phyloP scores from a whole-genome alignment of 2,797 vertebrate genomes.

The Channallabes apus region DNA sequence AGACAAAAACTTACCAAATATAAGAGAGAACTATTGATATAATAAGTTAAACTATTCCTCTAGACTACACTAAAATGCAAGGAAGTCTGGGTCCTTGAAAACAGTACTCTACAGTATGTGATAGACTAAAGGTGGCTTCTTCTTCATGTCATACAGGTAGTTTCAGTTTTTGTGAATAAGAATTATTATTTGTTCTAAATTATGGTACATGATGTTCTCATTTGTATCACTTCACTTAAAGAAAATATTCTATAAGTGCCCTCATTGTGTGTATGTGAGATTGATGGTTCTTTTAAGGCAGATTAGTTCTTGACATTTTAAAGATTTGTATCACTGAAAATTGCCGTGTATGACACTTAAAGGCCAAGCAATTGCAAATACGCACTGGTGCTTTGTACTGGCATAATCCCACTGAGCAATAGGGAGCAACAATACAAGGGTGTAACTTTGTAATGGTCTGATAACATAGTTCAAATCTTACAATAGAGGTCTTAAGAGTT shows the following conservation, averaged over 20 bases:
- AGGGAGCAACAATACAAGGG: slow-evolving; percentile 45
- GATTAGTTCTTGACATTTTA: neutral
- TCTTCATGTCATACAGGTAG: too few species aligned
- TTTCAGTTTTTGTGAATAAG: neutral
- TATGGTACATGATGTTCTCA: neutral
- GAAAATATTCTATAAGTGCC: neutral
- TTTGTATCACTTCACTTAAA: neutral
- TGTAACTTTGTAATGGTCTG: slow-evolving; percentile 60
- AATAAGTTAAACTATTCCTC: too few species aligned
- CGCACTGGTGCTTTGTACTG: slow-evolving; percentile 60
- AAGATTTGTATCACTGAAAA: slow-evolving; percentile 47
- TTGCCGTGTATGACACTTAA: neutral
- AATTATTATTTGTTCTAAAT: neutral
- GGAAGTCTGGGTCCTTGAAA: too few species aligned
- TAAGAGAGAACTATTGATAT: too few species aligned
- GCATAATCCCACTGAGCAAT: slow-evolving; percentile 65
- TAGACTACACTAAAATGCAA: too few species aligned
- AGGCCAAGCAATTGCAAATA: neutral
- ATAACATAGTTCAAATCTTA: slow-evolving; percentile 65
- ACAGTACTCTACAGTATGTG: too few species aligned
- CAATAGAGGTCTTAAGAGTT: slow-evolving; percentile 33
- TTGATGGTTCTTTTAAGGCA: slow-evolving; percentile 8
- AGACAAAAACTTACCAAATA: too few species aligned
- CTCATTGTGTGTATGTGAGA: neutral
- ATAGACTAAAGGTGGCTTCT: too few species aligned